Evolutionary conservation across 1,140 invertebrate species (phyloP), one percentile per base, ranked within the genome.

Genomic region (Drosophila pachea): DNA sequence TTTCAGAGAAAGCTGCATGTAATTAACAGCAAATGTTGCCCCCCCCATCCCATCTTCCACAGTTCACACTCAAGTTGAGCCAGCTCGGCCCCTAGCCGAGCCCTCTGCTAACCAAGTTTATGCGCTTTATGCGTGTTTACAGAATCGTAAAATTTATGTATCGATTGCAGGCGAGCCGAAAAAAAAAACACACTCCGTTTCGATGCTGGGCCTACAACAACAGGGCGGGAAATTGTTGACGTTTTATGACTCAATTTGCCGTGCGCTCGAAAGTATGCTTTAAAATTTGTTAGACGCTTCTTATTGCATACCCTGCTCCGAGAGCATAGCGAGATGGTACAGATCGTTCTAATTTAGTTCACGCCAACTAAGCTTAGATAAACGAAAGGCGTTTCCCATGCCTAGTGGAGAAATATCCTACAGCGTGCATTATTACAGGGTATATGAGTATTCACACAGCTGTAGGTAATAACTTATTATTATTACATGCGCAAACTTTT

Each of bases 61-160:
- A 49, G 31, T 35, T 22, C 35, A 16, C 35, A 16, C 8, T 8
- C 35, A 42, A 42, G 4, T 12, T 3, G 8, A 5, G 40, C 32
- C 52, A 40, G 14, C 64, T 43, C 5, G 14, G 12, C 16, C 32
- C 14, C 11, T n/a, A n/a, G 11, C 54, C 12, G 7, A 14, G 9
- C 33, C 16, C 32, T n/a, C 11, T 14, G 6, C 40, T 49, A 4
- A 14, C 56, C 62, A 54, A 76, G 48, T 84, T 86, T 74, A 72
- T 72, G 73, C 64, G 61, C 68, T 74, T 79, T 76, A 79, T 74
- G 74, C 83, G 66, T 87, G 83, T 87, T 87, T 79, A 87, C 75
- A 83, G 67, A 73, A 87, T 87, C 83, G 71, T 87, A 73, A 83
- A 84, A 86, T 86, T 86, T 77, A 66, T 77, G 12, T 70, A 73